A percentile compares a stretch with the other conserved stretches of the same genome.
These are phyloP conservation scores for Melolontha melolontha DNA, from an alignment of 2,888 invertebrate genomes.

Conservation along the genomic window DNA sequence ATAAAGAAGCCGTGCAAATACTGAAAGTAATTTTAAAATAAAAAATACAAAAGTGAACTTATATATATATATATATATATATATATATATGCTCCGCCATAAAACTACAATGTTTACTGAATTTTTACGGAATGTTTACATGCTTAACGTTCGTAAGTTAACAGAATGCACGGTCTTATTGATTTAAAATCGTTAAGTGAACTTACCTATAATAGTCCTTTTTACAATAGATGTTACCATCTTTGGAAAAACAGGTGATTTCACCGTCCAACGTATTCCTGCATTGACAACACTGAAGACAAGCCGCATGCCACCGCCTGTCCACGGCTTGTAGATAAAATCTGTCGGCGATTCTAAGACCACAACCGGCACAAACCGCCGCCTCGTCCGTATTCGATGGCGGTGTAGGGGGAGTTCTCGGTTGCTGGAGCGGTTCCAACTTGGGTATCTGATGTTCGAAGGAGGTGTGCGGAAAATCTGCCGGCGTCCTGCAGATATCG, in stretches of 20 bases:
- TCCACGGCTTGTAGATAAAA: conserved; percentile 93
- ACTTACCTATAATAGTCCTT: conserved; percentile 95
- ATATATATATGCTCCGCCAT: too few relatives aligned
- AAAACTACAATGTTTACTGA: not conserved
- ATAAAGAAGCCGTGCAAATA: too few relatives aligned
- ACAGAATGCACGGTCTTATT: conserved; percentile 7
- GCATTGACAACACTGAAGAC: conserved; percentile 92
- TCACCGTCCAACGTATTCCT: conserved; percentile 90
- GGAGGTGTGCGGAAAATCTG: conserved; percentile 59
- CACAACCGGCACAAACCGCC: conserved; percentile 88
- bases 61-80: too few relatives aligned
- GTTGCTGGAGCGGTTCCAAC: conserved; percentile 69
- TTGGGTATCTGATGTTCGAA: conserved; percentile 69
- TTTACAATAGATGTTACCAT: conserved; percentile 96
- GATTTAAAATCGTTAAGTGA: conserved; percentile 21
- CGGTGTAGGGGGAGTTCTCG: conserved; percentile 66
- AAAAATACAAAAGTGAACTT: too few relatives aligned
- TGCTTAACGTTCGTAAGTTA: not conserved
- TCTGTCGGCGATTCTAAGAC: conserved; percentile 86
- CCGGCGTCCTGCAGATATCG: conserved; percentile 55
- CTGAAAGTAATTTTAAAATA: too few relatives aligned
- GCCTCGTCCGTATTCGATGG: conserved; percentile 65
- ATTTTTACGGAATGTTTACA: not conserved
- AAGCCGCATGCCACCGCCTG: conserved; percentile 92
- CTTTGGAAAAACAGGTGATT: conserved; percentile 91